Base-by-base conservation (phyloP, 1,140 invertebrate species). In the Mylabris phalerata region DNA sequence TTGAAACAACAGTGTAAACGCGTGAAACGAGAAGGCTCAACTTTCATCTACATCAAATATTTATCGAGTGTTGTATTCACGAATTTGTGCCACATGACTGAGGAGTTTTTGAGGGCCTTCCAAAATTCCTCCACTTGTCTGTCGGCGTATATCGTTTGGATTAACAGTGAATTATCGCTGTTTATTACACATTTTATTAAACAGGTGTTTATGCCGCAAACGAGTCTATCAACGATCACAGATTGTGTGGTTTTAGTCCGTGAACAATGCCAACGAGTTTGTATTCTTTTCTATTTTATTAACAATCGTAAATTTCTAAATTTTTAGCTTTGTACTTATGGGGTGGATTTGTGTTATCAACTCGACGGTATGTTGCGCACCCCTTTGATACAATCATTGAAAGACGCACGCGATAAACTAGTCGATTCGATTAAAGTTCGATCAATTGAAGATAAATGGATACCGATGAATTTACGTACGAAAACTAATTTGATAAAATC, bases 121-220 rank as follows among this genome's bases (percentile, higher is more conserved):
- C 84, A 88, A 39, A 78, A 86, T 51, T 80, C 81, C 67, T 83
- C 82, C 66, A 84, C 81, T 66, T 89, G 84, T 78, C 84, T 80
- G 57, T 87, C 85, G 89, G 92, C 89, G 60, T 87, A 95, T 63
- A 84, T 95, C 60, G 88, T 95, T 1, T 98, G 95, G 95, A 86
- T 88, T 59, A 90, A 88, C 65, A 81, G 85, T 61, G 93, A 98
- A 77, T 75, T 98, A 45, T 86, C 86, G 71, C 81, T 84, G 77
- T 87, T 90, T 70, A 92, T 80, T 72, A 86, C 79, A 75, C 89
- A 84, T 84, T 88, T 88, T 73, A 86, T 84, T 66, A 94, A 84
- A 68, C 93, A 98, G 75, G 87, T 98, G 13, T 95, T 99, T 72
- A 89, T 89, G 63, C 90, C 93, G 10, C 92, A 96, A 77, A 86